These are phyloP conservation scores for Misgurnus anguillicaudatus DNA, from an alignment of 2,113 vertebrate species.

Conservation along the genomic window DNA sequence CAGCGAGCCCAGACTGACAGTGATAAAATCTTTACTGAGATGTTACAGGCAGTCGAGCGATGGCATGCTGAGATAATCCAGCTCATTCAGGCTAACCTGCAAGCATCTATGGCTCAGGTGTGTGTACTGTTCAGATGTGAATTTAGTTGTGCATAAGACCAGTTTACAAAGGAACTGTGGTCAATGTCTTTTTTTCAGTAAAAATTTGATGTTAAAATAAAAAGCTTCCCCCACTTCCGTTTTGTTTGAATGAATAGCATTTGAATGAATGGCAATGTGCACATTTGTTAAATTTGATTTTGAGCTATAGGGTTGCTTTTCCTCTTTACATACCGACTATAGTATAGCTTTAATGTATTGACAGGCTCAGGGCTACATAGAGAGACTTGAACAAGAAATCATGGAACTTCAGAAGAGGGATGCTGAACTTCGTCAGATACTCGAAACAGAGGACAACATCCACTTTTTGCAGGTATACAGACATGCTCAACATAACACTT, in stretches of 20 bases:
- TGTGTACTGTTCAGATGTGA: not conserved
- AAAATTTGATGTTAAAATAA: too few species aligned
- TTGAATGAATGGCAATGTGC: too few species aligned
- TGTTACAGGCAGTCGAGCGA: slow-evolving; percentile 76
- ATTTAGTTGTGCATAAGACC: not conserved
- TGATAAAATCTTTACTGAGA: slow-evolving; percentile 77
- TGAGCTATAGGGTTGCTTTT: not conserved
- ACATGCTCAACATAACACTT: not conserved
- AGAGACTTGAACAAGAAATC: slow-evolving; percentile 76
- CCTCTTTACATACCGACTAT: not conserved
- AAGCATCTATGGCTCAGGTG: slow-evolving; percentile 69
- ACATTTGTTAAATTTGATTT: too few species aligned
- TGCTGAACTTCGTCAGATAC: slow-evolving; percentile 71
- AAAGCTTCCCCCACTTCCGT: too few species aligned
- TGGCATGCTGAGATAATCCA: slow-evolving; percentile 76
- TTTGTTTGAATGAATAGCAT: too few species aligned
- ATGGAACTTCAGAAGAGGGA: slow-evolving; percentile 74
- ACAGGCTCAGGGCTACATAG: slow-evolving; percentile 73
- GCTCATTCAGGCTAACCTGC: slow-evolving; percentile 76
- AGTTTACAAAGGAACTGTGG: not conserved
- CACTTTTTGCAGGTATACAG: slow-evolving; percentile 76
- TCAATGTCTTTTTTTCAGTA: not conserved
- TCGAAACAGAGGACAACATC: slow-evolving; percentile 79
- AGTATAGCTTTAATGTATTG: not conserved
- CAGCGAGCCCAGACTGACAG: slow-evolving; percentile 72